Evolutionary conservation across 2,797 vertebrate genomes (phyloP), one percentile per base, ranked within the genome.

Genomic region (Hippoglossus hippoglossus): DNA sequence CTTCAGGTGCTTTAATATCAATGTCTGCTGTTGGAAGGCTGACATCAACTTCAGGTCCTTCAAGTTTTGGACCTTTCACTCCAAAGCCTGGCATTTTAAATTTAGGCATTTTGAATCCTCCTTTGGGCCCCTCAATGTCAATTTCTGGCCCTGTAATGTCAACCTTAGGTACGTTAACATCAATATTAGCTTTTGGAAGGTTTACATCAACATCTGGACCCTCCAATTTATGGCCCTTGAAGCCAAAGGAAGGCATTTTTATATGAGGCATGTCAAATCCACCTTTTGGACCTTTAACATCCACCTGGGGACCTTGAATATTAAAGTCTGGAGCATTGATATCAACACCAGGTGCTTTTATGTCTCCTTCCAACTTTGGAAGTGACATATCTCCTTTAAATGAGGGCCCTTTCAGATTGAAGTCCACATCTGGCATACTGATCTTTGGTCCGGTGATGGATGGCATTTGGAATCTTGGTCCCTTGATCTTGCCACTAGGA

Each of bases 71-170:
- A 39, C 36, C 36, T 39, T 39, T 39, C 12, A 12, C 12, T 12
- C 46, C 44, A 28, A 94, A 85, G 0, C 91, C 84, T 0, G 94
- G 78, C 22, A 73, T 73, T 56, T 85, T 82, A 8, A 87, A 52
- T 41, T 72, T 72, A 0, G 82, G 31, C 21, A 72, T 74, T 63
- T 84, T n/a, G 41, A 63, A 81, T 75, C 39, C 87, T 11, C 89
- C 57, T 21, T 26, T 82, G 36, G 3, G 36, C 3, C n/a, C n/a
- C n/a, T 22, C 18, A 56, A 71, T 6, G 12, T 71, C 50, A 7
- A 79, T 2, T 10, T 75, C 41, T 52, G 82, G 68, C 2, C 51
- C 71, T 53, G 16, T 31, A 7, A 44, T 19, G 39, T 58, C 46
- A 22, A 58, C 8, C 5, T 61, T 24, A 18, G 70, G 67, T 21